Evolutionary conservation across 1,140 invertebrate species (phyloP).

Genomic region (Bombus huntii): DNA sequence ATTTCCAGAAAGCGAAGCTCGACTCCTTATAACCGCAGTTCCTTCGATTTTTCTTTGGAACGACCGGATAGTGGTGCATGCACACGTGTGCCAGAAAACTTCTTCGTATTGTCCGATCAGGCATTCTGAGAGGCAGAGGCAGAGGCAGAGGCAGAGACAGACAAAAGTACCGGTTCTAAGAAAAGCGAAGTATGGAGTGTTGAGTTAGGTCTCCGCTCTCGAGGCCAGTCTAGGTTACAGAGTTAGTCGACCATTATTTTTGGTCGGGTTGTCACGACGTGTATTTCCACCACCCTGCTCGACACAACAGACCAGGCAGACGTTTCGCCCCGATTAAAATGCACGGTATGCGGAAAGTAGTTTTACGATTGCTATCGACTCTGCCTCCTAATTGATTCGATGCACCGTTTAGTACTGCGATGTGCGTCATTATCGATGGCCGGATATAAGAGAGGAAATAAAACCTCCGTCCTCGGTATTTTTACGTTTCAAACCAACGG

Average conservation of each 20-base stretch:
- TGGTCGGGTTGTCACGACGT: conserved; percentile 40
- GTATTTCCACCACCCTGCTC: conserved; percentile 32
- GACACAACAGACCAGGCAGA: conserved; percentile 13
- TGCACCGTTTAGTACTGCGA: background rate
- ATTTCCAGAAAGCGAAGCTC: background rate
- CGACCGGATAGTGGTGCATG: background rate
- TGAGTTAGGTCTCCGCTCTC: conserved; percentile 2
- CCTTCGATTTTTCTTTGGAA: background rate
- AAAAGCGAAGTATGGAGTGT: conserved; percentile 43
- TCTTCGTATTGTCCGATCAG: conserved; percentile 15
- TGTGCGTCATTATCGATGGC: background rate
- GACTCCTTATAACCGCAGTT: background rate
- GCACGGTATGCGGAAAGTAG: conserved; percentile 38
- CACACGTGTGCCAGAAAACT: background rate
- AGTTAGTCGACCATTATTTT: conserved; percentile 57
- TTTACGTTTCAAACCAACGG: background rate
- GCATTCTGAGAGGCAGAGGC: too few species aligned
- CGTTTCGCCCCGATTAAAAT: conserved; percentile 36
- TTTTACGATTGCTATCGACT: background rate
- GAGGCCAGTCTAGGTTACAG: conserved; percentile 54
- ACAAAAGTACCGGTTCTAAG: conserved; percentile 51
- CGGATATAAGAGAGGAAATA: background rate
- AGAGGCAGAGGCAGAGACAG: background rate
- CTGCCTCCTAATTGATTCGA: background rate
- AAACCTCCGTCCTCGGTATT: background rate